These are phyloP conservation scores for Apotomis capreana DNA, from an alignment of 2,888 invertebrate genomes.

Conservation along the genomic window DNA sequence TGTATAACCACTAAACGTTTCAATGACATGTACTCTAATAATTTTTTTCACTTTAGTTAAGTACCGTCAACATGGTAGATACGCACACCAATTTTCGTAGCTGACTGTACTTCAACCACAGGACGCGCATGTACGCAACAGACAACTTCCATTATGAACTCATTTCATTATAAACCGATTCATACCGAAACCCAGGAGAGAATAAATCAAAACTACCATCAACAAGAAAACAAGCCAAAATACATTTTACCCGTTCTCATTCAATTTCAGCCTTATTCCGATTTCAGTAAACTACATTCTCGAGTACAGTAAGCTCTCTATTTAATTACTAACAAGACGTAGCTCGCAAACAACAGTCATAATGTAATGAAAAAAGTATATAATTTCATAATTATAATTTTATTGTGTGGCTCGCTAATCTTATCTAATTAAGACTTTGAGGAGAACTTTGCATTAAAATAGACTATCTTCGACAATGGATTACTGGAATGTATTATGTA, in stretches of 20 bases:
- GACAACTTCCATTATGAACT: conserved; percentile 1
- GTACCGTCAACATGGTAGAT: no score
- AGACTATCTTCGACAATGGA: no score
- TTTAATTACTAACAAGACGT: conserved; percentile 10
- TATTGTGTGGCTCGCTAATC: background rate
- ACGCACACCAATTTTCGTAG: no score
- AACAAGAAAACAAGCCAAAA: conserved; percentile 6
- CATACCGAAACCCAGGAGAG: background rate
- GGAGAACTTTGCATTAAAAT: no score
- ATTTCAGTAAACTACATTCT: background rate
- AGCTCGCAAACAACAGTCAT: background rate
- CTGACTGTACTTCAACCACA: background rate
- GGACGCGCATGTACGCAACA: background rate
- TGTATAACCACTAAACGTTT: no score
- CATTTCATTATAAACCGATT: conserved; percentile 16
- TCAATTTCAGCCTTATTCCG: background rate
- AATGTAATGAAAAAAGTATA: conserved; percentile 7
- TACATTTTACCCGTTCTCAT: background rate
- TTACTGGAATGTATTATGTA: no score
- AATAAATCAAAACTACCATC: conserved; percentile 20
- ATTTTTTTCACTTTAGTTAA: no score
- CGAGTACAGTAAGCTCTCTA: background rate
- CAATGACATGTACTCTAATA: no score
- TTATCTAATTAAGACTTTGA: background rate
- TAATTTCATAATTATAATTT: background rate